Conservation (phyloP, 2,888 invertebrate species). For the Sipunculus nudus region DNA sequence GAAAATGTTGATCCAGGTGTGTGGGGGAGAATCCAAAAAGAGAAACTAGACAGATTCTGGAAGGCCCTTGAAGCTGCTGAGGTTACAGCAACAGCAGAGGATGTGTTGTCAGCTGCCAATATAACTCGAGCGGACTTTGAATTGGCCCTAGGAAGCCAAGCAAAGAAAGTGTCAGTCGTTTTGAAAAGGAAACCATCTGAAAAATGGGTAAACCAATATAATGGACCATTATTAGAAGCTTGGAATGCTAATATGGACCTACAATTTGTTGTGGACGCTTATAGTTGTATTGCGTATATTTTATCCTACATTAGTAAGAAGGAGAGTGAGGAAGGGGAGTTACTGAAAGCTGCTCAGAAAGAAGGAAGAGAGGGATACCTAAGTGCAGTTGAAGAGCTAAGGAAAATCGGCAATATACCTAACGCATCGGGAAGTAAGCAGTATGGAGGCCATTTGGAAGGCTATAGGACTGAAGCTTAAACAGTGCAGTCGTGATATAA, state of each 20-base stretch:
- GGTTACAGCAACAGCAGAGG: background rate
- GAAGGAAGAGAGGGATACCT: background rate
- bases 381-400: background rate
- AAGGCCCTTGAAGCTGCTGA: constrained; percentile 5
- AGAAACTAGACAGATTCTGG: constrained; percentile 12
- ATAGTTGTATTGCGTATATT: constrained; percentile 1
- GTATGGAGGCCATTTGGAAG: background rate
- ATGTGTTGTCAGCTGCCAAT: constrained; percentile 7
- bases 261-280: background rate
- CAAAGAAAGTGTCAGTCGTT: constrained; percentile 16
- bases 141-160: constrained; percentile 13
- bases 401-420: background rate
- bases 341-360: background rate
- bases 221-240: constrained; percentile 21
- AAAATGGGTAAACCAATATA: constrained; percentile 35
- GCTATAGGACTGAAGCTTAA: background rate
- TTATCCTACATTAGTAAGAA: background rate
- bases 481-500: constrained; percentile 1
- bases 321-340: background rate
- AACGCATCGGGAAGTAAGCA: background rate
- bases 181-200: constrained; percentile 22
- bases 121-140: constrained; percentile 14
- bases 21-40: background rate
- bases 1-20: too few species aligned
- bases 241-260: constrained; percentile 27